These are phyloP conservation scores for Sminthurides aquaticus DNA, from an alignment of 2,888 invertebrate species.

Conservation along the genomic window DNA sequence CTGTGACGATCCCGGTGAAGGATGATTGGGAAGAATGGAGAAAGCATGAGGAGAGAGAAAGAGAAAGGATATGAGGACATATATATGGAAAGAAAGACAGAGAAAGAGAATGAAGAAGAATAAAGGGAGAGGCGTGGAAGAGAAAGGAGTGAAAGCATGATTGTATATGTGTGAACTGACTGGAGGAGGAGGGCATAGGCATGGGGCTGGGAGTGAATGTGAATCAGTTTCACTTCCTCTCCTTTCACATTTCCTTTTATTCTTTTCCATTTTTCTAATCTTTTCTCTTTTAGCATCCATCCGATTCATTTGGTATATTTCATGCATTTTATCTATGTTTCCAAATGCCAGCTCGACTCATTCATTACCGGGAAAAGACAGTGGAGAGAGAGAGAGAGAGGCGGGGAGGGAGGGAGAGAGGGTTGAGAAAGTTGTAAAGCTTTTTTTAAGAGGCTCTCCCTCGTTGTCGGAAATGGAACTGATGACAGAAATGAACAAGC, in stretches of 20 bases:
- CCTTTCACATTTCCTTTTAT: slow-evolving; percentile 11
- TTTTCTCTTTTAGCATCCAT: neutral
- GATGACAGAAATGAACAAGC: neutral
- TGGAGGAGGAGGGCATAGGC: too few species aligned
- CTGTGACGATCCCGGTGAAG: neutral
- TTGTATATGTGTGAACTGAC: neutral
- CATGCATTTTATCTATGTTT: neutral
- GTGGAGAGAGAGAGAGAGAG: neutral
- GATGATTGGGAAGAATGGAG: neutral
- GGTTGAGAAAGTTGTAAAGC: neutral
- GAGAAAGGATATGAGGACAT: too few species aligned
- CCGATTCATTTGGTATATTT: neutral
- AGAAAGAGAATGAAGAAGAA: too few species aligned
- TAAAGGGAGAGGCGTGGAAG: too few species aligned
- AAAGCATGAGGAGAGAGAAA: neutral
- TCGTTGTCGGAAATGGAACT: neutral
- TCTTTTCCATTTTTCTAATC: neutral
- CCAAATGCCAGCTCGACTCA: neutral
- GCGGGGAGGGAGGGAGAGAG: neutral
- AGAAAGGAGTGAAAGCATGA: slow-evolving; percentile 1
- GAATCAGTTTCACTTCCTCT: slow-evolving; percentile 11
- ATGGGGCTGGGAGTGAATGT: neutral
- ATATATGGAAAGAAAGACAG: too few species aligned
- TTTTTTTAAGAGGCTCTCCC: neutral
- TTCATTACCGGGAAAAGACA: neutral